Base-by-base conservation (phyloP, 2,113 vertebrate species). In the Ammospiza nelsoni region DNA sequence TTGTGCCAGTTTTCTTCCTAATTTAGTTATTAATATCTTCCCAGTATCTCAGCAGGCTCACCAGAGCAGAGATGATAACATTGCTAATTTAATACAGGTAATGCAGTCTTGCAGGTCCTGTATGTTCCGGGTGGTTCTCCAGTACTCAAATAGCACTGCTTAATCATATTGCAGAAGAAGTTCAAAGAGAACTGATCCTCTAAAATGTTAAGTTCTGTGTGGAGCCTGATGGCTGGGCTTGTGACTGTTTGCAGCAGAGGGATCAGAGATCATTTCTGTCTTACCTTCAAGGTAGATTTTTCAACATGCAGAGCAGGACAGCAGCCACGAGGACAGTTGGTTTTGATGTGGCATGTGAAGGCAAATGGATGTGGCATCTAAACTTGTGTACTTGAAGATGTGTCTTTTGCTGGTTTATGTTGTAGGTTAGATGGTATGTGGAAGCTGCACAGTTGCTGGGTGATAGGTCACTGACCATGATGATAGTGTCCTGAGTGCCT, bases 221-320 rank as follows among this genome's bases (percentile, higher is more conserved):
- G 24, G 24, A 46, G 57, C 33, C 67, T 11, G 12, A 81, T 61
- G 18, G 15, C 3, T 78, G 48, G 5, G 9, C 43, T 74, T 67
- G 49, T 74, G 65, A 41, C 1, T 12, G 15, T 83, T 88, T n/a
- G 27, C 48, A 68, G 44, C 5, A 3, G 58, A 59, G 51, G 63
- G 52, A 52, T 88, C 55, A 90, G 75, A 80, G 24, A 54, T 57
- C 0, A 4, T 87, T 83, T 86, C 39, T 92, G 46, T 87, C 39
- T 62, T 79, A 33, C 51, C 48, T 93, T 83, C 52, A 71, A 76
- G 28, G 44, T 28, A 52, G 51, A 54, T 69, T 83, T 89, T 94
- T 85, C 78, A 73, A 73, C 25, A 28, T 21, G 29, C 43, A 77
- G 14, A 67, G 82, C 17, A 67, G 65, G n/a, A 71, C 52, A 81